Evolutionary conservation across 2,888 invertebrate genomes (phyloP).

Genomic region (Phytoseiulus persimilis): DNA sequence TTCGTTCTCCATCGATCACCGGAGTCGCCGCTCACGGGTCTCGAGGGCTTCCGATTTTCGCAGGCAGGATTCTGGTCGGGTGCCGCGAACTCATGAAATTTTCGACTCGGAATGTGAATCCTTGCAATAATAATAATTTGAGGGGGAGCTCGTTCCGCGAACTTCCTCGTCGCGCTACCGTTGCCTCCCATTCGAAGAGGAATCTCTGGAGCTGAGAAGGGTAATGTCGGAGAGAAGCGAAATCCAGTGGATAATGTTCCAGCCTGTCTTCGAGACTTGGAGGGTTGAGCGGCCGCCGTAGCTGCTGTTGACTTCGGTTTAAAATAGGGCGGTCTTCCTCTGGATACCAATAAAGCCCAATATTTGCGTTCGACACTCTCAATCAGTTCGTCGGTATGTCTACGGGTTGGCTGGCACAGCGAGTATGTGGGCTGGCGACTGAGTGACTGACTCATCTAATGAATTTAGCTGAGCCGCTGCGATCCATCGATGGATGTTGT

Average conservation of each 20-base stretch:
- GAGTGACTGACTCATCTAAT: conserved; percentile 39
- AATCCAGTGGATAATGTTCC: background rate
- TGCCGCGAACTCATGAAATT: no score
- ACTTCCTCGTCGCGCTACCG: no score
- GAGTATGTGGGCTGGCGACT: background rate
- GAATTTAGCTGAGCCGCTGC: conserved; percentile 25
- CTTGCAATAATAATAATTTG: no score
- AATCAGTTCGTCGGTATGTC: conserved; percentile 22
- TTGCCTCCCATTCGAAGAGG: no score
- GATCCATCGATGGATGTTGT: conserved; percentile 5
- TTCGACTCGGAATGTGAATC: no score
- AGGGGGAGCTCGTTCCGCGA: no score
- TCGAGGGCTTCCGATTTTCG: background rate
- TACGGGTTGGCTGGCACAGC: background rate
- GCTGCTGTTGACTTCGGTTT: background rate
- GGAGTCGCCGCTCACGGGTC: background rate
- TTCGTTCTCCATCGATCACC: background rate
- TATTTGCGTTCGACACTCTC: conserved; percentile 8
- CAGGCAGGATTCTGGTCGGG: background rate
- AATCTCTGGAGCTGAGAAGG: no score
- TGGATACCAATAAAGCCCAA: background rate
- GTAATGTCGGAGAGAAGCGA: no score
- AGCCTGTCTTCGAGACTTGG: background rate
- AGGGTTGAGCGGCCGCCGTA: background rate
- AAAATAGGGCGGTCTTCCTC: background rate